These are phyloP conservation scores for Neosilurus mollespiculum DNA, from an alignment of 2,797 vertebrate genomes.

Conservation along the genomic window DNA sequence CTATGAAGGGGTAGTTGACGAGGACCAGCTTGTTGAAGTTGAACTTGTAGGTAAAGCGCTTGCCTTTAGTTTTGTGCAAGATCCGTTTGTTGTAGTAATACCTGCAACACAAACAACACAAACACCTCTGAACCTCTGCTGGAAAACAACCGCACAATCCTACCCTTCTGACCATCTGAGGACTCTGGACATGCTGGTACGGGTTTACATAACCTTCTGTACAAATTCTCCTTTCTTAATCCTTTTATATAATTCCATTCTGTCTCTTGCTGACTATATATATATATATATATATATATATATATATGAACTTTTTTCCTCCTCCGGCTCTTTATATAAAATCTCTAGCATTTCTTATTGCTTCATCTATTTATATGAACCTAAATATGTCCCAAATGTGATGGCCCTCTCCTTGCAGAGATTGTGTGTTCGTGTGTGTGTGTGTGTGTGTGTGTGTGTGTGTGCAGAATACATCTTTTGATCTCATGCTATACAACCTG, in stretches of 20 bases:
- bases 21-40: conserved; percentile 94
- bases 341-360: conserved; percentile 68
- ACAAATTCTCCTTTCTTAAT: conserved; percentile 71
- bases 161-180: background rate
- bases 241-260: conserved; percentile 75
- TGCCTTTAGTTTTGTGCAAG: conserved; percentile 93
- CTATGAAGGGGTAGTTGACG: conserved; percentile 92
- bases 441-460: conserved; percentile 3
- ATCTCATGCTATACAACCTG: conserved; percentile 32
- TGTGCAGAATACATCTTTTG: conserved; percentile 35
- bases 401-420: background rate
- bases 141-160: background rate
- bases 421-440: background rate
- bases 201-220: conserved; percentile 70
- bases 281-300: conserved; percentile 47
- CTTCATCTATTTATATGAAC: conserved; percentile 72
- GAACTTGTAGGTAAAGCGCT: conserved; percentile 94
- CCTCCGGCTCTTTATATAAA: conserved; percentile 73
- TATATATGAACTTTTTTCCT: conserved; percentile 74
- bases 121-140: background rate
- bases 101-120: conserved; percentile 63
- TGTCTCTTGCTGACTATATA: conserved; percentile 64
- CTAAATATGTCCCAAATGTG: conserved; percentile 54
- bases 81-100: conserved; percentile 95
- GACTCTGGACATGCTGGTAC: conserved; percentile 33